Evolutionary conservation across 2,797 vertebrate species (phyloP), one percentile per base, ranked within the genome.

Genomic region (Orientallactaga sibirica): DNA sequence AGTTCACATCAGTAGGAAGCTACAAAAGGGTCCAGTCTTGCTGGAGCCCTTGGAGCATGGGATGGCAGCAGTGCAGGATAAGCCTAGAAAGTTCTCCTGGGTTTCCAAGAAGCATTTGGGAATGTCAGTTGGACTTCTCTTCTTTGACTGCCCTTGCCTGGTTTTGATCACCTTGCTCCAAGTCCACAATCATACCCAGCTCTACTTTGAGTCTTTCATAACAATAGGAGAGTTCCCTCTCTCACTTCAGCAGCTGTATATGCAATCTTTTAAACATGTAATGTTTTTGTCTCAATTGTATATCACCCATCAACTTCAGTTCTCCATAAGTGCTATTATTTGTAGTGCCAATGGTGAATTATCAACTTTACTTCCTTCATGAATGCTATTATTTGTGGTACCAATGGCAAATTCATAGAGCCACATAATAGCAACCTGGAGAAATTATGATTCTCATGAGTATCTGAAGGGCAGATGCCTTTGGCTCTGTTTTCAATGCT

Each of bases 11-110:
- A 68, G 1, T 24, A 71, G 15, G 41, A 79, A 93, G 41, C 67
- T 62, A 0, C 7, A 43, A 43, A 18, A 33, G 41, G 64, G 67
- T 74, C 58, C 76, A 37, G 18, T 78, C 83, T 91, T 77, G 25
- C 74, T 78, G 11, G 9, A 58, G 15, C 48, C 29, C 41, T 61
- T 61, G 5, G 73, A 29, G 22, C 7, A 8, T 62, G 16, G 67
- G 22, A 74, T 8, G 27, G 4, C 9, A 9, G 7, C 22, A 25
- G 5, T 55, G 27, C 64, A 61, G 86, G 55, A 79, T 12, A 84
- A 86, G 80, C 75, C 82, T 43, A 73, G 76, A 93, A 95, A 83
- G n/a, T 84, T 88, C 73, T 73, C 43, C 25, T 71, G 48, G n/a
- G 24, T 84, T 93, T 92, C n/a, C 67, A 92, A 52, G 29, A 86